These are phyloP conservation scores for Spongia lamella DNA, from an alignment of 37 sponge, comb jelly and placozoan genomes.

Conservation along the genomic window DNA sequence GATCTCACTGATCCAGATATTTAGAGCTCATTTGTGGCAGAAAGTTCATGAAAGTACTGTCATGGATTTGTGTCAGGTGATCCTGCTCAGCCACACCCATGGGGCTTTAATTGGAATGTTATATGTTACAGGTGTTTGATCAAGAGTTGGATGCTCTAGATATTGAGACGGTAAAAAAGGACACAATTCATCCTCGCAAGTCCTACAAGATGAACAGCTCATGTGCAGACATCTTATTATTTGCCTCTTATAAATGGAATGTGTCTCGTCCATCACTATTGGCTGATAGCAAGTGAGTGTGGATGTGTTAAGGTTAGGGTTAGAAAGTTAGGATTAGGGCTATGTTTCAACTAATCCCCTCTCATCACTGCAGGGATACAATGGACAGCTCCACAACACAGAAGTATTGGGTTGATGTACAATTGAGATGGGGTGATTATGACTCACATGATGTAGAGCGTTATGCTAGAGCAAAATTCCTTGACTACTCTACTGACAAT, in stretches of 20 bases:
- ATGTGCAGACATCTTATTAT: conserved; percentile 97
- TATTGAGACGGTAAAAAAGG: conserved; percentile 99
- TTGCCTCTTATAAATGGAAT: conserved; percentile 98
- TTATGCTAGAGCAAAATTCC: conserved; percentile 96
- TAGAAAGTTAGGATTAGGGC: no score
- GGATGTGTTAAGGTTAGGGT: no score
- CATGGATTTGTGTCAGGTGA: conserved; percentile 98
- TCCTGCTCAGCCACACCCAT: no score
- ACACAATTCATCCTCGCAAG: conserved; percentile 99
- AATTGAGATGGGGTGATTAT: conserved; percentile 98
- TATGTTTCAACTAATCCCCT: no score
- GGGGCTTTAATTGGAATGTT: no score
- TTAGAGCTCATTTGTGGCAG: conserved; percentile 99
- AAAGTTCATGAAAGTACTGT: conserved; percentile 98
- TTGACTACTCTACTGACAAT: conserved; percentile 99
- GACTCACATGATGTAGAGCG: conserved; percentile 98
- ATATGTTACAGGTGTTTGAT: conserved; percentile 89
- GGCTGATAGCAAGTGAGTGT: conserved; percentile 90
- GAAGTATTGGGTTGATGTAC: conserved; percentile 99
- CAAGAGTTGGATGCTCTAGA: conserved; percentile 98
- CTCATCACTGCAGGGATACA: conserved; percentile 63
- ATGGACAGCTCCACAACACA: conserved; percentile 97
- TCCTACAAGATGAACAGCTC: conserved; percentile 99
- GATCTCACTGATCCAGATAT: conserved; percentile 99
- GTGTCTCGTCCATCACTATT: conserved; percentile 97